Evolutionary conservation across 1,140 invertebrate species (phyloP), one percentile per base, ranked within the genome.

Genomic region (Bathynomus jamesi): DNA sequence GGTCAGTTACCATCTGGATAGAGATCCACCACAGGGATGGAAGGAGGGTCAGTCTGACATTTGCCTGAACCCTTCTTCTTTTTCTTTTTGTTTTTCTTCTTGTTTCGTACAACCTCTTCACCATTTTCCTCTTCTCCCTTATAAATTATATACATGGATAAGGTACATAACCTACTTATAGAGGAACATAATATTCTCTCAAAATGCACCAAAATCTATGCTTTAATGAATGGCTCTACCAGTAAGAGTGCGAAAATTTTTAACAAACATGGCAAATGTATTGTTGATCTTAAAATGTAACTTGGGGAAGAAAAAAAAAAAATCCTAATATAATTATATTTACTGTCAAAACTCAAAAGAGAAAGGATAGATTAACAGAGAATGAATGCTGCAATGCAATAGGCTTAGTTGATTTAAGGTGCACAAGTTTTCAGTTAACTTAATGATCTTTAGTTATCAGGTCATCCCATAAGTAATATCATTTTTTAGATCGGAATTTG

Each of bases 11-110:
- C 91, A 85, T 94, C 88, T 4, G 92, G 87, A 80, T 88, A 98
- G 4, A 96, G 83, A 69, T 95, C 90, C 0, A 86, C 84, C 76
- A 98, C 91, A 0, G 96, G 90, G 78, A 97, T 87, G 21, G 89
- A 87, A 11, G 95, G 94, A 21, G 94, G 94, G 82, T 89, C 86
- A 11, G 92, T 94, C 83, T 94, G 91, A 46, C 80, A 81, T 31
- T 79, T 81, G 46, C 82, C 81, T 30, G 80, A 83, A 80, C 87
- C 85, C 69, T 79, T 82, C 75, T 79, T 82, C 76, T 78, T 79
- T 75, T 80, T 81, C 72, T 81, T 82, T 74, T 82, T 82, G 73
- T 81, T 81, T 72, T 81, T 80, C 65, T 81, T 81, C 65, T 79
- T 80, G n/a, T 53, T 3, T 30, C n/a, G 0, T 2, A 17, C 17